These are phyloP conservation scores for Pogona vitticeps DNA, from an alignment of 2,113 vertebrate species.

Conservation along the genomic window DNA sequence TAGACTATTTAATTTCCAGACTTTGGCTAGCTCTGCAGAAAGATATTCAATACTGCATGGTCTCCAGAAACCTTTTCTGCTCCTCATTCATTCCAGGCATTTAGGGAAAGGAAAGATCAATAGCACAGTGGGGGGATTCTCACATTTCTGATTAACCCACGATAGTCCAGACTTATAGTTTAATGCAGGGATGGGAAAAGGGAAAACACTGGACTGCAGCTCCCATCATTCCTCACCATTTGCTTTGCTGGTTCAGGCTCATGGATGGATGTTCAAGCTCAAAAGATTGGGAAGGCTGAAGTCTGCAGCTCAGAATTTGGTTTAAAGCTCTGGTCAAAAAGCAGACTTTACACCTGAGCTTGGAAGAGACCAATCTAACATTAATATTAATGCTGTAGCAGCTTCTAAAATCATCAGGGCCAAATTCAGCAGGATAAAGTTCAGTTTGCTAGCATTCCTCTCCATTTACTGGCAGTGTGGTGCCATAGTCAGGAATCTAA, in stretches of 20 bases:
- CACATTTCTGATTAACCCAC: neutral
- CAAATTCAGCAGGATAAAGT: too few species aligned
- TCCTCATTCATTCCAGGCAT: neutral
- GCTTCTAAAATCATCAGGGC: too few species aligned
- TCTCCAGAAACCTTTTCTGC: slow-evolving; percentile 4
- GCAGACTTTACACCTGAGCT: neutral
- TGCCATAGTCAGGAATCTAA: too few species aligned
- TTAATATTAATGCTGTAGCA: neutral
- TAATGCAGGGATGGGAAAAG: neutral
- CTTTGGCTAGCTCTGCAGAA: neutral
- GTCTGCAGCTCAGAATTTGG: neutral
- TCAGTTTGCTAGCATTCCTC: too few species aligned
- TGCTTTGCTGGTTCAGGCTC: too few species aligned
- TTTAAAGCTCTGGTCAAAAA: neutral
- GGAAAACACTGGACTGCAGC: too few species aligned
- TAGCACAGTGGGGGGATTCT: neutral
- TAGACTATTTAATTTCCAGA: neutral
- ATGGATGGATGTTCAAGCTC: too few species aligned
- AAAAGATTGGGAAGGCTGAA: too few species aligned
- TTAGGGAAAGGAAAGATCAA: neutral
- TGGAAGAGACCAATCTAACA: neutral
- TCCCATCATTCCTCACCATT: too few species aligned
- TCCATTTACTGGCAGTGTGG: too few species aligned
- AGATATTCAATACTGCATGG: neutral
- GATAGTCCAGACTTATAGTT: neutral